A percentile compares a stretch with the other conserved stretches of the same genome.
These are phyloP conservation scores for Nicator chloris DNA, from an alignment of 2,113 vertebrate genomes.

Conservation along the genomic window DNA sequence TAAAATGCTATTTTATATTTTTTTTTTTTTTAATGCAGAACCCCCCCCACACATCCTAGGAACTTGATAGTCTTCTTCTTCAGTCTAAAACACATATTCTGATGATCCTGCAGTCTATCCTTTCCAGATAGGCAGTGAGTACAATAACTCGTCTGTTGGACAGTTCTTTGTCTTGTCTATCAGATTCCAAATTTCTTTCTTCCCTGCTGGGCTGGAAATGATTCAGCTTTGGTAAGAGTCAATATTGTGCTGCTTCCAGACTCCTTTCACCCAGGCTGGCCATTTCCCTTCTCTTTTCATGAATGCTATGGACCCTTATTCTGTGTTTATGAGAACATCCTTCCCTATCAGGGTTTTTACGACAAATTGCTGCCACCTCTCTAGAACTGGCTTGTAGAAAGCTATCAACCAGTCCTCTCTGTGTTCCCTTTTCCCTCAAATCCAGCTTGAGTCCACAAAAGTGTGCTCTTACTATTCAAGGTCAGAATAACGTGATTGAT, in stretches of 20 bases:
- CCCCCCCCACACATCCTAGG: accelerated
- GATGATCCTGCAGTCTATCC: background rate
- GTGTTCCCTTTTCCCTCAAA: background rate
- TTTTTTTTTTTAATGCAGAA: background rate
- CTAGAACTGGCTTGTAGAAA: background rate
- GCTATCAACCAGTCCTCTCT: background rate
- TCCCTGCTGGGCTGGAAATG: background rate
- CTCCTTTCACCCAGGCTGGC: background rate
- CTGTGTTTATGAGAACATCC: background rate
- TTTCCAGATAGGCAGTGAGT: background rate
- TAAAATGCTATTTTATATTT: background rate
- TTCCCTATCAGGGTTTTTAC: background rate
- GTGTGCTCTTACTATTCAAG: background rate
- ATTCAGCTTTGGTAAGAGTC: background rate
- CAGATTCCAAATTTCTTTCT: background rate
- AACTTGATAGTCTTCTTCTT: background rate
- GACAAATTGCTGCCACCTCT: background rate
- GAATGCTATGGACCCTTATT: background rate
- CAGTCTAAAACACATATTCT: background rate
- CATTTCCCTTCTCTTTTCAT: background rate
- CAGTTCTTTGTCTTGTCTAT: background rate
- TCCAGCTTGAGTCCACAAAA: background rate
- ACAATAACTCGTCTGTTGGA: background rate
- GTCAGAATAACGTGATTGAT: background rate
- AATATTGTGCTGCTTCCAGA: background rate